Conservation (phyloP, 1,140 invertebrate species). For the Calephelis nemesis region DNA sequence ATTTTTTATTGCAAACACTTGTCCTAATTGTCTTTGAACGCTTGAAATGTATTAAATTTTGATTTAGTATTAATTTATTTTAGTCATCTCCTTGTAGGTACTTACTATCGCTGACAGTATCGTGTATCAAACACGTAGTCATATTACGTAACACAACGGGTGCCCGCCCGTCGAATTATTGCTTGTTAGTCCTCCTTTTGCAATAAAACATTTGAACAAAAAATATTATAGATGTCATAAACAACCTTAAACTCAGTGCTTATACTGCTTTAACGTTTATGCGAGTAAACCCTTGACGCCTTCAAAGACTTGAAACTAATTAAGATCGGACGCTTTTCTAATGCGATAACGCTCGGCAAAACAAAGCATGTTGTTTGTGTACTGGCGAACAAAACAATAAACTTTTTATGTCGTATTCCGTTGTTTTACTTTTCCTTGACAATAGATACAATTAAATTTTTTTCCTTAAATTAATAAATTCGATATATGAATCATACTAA, state of each 20-base stretch:
- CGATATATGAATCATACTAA: no score
- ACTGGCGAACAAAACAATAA: constrained; percentile 73
- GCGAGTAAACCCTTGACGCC: constrained; percentile 35
- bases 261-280: not conserved
- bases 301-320: constrained; percentile 77
- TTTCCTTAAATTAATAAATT: not conserved
- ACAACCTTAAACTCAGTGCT: not conserved
- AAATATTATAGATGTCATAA: not conserved
- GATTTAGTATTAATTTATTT: no score
- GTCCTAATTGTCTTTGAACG: no score
- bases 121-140: no score
- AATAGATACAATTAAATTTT: not conserved
- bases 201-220: no score
- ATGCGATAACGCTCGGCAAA: constrained; percentile 68
- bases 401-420: constrained; percentile 5
- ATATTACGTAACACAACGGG: no score
- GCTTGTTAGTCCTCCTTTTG: no score
- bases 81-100: no score
- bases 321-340: constrained; percentile 77
- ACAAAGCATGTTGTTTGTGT: constrained; percentile 65
- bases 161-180: no score
- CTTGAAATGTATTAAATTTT: no score
- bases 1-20: no score
- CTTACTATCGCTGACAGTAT: no score
- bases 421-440: not conserved